These are phyloP conservation scores for Odobenus rosmarus DNA, from an alignment of 2,113 vertebrate genomes.

Conservation along the genomic window DNA sequence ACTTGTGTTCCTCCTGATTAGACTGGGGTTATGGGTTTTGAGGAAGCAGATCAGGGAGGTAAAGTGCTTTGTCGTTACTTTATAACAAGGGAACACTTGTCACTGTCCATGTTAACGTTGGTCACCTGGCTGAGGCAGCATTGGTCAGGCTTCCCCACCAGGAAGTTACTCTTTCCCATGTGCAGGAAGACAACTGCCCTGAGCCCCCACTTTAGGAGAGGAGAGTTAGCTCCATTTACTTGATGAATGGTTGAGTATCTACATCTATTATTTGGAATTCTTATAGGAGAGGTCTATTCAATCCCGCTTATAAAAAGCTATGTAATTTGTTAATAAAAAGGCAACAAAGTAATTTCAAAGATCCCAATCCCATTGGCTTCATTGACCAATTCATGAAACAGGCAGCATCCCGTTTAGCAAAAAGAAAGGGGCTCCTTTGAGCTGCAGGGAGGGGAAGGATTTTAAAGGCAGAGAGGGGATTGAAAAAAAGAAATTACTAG, in stretches of 20 bases:
- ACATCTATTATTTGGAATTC: not conserved
- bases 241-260: not conserved
- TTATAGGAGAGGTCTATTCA: not conserved
- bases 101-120: not conserved
- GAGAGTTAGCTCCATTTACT: not conserved
- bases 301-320: not conserved
- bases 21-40: not conserved
- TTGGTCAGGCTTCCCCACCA: not conserved
- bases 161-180: not conserved
- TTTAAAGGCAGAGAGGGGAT: not conserved
- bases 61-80: not conserved
- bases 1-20: not conserved
- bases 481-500: not conserved
- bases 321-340: not conserved
- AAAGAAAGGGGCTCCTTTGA: not conserved
- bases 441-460: not conserved
- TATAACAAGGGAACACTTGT: not conserved
- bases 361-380: not conserved
- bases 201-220: not conserved
- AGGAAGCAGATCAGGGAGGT: not conserved
- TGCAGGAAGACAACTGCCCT: not conserved
- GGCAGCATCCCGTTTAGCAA: not conserved
- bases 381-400: not conserved
- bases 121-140: not conserved
- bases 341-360: not conserved